Evolutionary conservation across 2,113 vertebrate species (phyloP), one percentile per base, ranked within the genome.

Genomic region (Pseudolaguvia tuberculata): DNA sequence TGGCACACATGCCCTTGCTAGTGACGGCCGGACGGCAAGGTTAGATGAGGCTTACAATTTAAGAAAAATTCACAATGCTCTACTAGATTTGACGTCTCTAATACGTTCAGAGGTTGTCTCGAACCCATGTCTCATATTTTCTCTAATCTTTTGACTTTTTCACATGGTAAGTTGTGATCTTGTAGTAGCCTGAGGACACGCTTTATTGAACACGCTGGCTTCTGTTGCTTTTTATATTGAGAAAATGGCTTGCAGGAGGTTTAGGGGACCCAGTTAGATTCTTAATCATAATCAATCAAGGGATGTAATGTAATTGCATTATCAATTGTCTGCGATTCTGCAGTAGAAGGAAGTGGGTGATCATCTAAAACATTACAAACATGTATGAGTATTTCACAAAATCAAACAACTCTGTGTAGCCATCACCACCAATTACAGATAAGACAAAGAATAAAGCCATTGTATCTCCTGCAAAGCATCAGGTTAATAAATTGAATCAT

Each of bases 31-130:
- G 58, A 23, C 57, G 63, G 13, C 27, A 80, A 77, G 72, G 55
- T 71, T 51, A 42, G 62, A 51, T 82, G 57, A 77, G 76, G 42
- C 63, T 78, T 52, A 50, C 61, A 80, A 76, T 53, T 48, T 47
- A 75, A 27, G 11, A 25, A 5, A 50, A 35, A 35, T n/a, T n/a
- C n/a, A 35, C 3, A 35, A 35, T 4, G 6, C 31, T 35, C 11
- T 39, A 59, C 50, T 56, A 61, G 53, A 31, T 27, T 14, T 7
- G 11, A 23, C 25, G 7, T 42, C 39, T 70, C 61, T 27, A 61
- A 29, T 14, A 27, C 45, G 17, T 57, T 73, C n/a, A 25, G 23
- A 23, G 39, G 35, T 55, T 4, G 13, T 25, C 61, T 35, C 9
- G n/a, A 56, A 35, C 20, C 20, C 3, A 47, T 29, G 67, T 55